phyloP scores from a whole-genome alignment of 2,113 vertebrate species.

The Epinephelus moara region DNA sequence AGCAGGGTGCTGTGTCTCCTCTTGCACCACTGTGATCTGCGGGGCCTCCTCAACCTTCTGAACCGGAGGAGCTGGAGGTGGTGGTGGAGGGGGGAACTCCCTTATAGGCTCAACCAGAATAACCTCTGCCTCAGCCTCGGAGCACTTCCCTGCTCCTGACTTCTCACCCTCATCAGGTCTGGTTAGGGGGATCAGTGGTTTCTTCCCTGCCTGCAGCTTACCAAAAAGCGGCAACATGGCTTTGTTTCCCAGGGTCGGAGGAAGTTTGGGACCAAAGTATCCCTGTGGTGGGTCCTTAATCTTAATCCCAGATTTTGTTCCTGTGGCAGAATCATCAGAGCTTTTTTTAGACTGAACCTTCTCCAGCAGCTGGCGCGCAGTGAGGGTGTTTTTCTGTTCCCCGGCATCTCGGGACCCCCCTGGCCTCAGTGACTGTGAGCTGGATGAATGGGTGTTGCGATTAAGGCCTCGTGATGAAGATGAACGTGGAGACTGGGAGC shows the following conservation, averaged over 20 bases:
- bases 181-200: slow-evolving; percentile 85
- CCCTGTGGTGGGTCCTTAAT: slow-evolving; percentile 98
- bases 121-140: slow-evolving; percentile 83
- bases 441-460: slow-evolving; percentile 80
- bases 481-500: slow-evolving; percentile 94
- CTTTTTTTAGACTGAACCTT: slow-evolving; percentile 92
- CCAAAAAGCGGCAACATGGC: slow-evolving; percentile 94
- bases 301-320: slow-evolving; percentile 90
- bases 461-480: slow-evolving; percentile 80
- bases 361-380: slow-evolving; percentile 94
- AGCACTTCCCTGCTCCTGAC: slow-evolving; percentile 78
- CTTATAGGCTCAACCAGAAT: slow-evolving; percentile 87
- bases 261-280: slow-evolving; percentile 97
- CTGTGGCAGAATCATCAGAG: slow-evolving; percentile 82
- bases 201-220: slow-evolving; percentile 91
- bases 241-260: slow-evolving; percentile 93
- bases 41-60: slow-evolving; percentile 80
- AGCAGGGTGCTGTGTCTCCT: slow-evolving; percentile 75
- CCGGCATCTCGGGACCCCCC: slow-evolving; percentile 85
- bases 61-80: slow-evolving; percentile 80
- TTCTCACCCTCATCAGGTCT: slow-evolving; percentile 85
- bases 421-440: slow-evolving; percentile 70
- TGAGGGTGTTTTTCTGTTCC: slow-evolving; percentile 91
- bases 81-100: slow-evolving; percentile 88
- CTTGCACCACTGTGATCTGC: slow-evolving; percentile 72